Conservation (phyloP, 2,888 invertebrate genomes). For the Allolobophora icterica region DNA sequence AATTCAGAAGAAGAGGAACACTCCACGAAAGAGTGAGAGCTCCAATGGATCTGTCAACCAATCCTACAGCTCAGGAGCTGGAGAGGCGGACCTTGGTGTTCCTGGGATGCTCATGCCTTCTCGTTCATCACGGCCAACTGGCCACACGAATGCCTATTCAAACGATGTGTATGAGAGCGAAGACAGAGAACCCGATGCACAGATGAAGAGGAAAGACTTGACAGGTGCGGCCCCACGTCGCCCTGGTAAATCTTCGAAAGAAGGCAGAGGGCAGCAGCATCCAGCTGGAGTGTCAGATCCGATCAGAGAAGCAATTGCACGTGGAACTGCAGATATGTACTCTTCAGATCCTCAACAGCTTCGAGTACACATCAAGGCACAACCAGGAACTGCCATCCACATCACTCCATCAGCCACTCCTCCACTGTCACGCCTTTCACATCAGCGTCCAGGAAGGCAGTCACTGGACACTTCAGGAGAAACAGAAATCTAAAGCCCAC, state of each 20-base stretch:
- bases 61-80: slow-evolving; percentile 32
- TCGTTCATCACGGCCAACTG: slow-evolving; percentile 1
- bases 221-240: background rate
- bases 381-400: slow-evolving; percentile 38
- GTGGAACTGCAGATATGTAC: background rate
- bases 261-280: background rate
- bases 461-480: slow-evolving; percentile 34
- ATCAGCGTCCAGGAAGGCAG: slow-evolving; percentile 18
- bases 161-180: background rate
- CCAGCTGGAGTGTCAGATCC: background rate
- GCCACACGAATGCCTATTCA: background rate
- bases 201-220: background rate
- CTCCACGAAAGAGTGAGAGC: slow-evolving; percentile 1
- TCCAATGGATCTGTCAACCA: slow-evolving; percentile 33
- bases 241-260: background rate
- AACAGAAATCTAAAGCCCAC: background rate
- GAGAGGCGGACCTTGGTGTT: slow-evolving; percentile 38
- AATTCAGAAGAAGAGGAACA: slow-evolving; percentile 35
- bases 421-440: slow-evolving; percentile 22
- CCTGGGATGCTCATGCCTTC: slow-evolving; percentile 29
- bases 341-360: slow-evolving; percentile 30
- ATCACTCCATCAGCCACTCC: slow-evolving; percentile 43
- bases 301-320: background rate
- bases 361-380: slow-evolving; percentile 38
- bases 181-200: background rate